phyloP scores from a whole-genome alignment of 92 coral and sea anemone genomes.

The Siderastrea radians region DNA sequence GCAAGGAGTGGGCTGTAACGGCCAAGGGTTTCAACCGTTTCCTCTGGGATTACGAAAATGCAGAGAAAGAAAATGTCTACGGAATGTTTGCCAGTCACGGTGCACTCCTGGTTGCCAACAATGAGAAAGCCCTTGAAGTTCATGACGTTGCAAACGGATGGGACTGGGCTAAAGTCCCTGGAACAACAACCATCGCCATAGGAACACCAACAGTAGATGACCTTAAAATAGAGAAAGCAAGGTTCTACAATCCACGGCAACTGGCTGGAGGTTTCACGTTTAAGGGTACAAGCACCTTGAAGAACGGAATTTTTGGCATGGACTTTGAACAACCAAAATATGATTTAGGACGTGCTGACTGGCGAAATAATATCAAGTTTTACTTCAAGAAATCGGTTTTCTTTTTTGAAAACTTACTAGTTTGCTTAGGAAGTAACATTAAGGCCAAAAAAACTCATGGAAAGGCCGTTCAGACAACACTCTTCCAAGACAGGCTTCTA shows the following conservation, averaged over 20 bases:
- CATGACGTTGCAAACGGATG: no score
- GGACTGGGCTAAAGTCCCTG: conserved; percentile 61
- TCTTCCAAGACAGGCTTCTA: conserved; percentile 70
- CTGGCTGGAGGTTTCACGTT: conserved; percentile 74
- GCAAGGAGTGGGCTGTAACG: no score
- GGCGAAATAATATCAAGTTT: conserved; percentile 42
- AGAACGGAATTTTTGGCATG: conserved; percentile 44
- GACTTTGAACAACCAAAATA: conserved; percentile 38
- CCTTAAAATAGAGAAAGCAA: neutral
- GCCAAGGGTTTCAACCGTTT: no score
- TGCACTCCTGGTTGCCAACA: no score
- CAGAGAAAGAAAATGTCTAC: no score
- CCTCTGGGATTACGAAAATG: no score
- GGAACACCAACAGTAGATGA: neutral
- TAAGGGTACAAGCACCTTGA: conserved; percentile 31
- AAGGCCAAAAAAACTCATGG: neutral
- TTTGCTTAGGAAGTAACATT: no score
- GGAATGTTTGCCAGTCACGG: no score
- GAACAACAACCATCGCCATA: conserved; percentile 67
- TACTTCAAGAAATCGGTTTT: conserved; percentile 68
- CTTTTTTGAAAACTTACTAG: no score
- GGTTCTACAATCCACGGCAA: conserved; percentile 63
- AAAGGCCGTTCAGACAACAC: conserved; percentile 59
- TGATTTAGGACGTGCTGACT: neutral
- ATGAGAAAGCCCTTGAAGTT: no score